Evolutionary conservation across 2,797 vertebrate species (phyloP).

Genomic region (Parauchenoglanis ngamensis): DNA sequence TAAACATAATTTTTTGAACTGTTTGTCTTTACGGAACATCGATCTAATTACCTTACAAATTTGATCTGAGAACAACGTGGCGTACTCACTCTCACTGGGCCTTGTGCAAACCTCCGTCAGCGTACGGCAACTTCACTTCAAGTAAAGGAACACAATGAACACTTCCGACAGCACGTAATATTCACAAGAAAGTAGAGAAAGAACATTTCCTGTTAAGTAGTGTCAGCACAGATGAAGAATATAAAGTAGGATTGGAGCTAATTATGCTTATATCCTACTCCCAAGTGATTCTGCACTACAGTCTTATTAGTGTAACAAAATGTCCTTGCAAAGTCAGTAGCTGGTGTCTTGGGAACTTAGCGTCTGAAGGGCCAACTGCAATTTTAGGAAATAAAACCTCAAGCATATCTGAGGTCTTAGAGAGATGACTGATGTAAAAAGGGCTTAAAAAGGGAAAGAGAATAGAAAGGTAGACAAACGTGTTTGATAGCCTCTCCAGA

Average conservation of each 20-base stretch:
- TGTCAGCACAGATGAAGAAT: slow-evolving; percentile 38
- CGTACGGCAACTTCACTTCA: neutral
- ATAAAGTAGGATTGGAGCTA: slow-evolving; percentile 39
- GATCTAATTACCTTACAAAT: neutral
- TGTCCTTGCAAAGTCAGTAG: slow-evolving; percentile 70
- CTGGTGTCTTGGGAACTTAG: slow-evolving; percentile 17
- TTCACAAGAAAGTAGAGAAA: slow-evolving; percentile 10
- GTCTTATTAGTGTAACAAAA: slow-evolving; percentile 61
- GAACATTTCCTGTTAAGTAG: slow-evolving; percentile 24
- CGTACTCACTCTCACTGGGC: neutral
- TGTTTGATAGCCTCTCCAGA: slow-evolving; percentile 34
- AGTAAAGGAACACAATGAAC: neutral
- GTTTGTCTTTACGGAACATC: neutral
- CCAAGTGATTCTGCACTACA: slow-evolving; percentile 29
- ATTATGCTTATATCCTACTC: slow-evolving; percentile 42
- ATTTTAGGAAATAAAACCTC: slow-evolving; percentile 62
- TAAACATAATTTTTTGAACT: neutral
- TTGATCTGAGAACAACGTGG: neutral
- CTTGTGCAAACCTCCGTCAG: neutral
- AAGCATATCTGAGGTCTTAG: slow-evolving; percentile 69
- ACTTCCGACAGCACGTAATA: slow-evolving; percentile 12
- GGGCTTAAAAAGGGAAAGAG: slow-evolving; percentile 64
- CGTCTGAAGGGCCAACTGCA: slow-evolving; percentile 60
- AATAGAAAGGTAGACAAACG: slow-evolving; percentile 33
- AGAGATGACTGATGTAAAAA: slow-evolving; percentile 76